phyloP scores from a whole-genome alignment of 2,797 vertebrate genomes.

The Denticeps clupeoides region DNA sequence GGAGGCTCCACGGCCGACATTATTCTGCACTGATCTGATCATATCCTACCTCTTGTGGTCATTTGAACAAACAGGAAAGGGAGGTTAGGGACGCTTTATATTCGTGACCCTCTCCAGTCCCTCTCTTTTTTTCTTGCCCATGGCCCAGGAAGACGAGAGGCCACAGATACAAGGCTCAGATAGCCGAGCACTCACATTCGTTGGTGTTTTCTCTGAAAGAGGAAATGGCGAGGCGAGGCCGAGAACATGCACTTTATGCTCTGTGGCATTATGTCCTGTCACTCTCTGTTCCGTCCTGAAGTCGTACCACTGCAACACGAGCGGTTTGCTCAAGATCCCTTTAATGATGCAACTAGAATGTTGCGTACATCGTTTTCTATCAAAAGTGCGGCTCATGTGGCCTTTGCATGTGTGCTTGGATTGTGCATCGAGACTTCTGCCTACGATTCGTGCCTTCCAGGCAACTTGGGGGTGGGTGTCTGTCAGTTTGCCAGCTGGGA shows the following conservation, averaged over 20 bases:
- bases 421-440: constrained; percentile 5
- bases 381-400: no score
- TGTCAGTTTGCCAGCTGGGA: background rate
- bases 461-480: background rate
- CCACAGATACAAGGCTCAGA: constrained; percentile 15
- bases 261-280: background rate
- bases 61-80: no score
- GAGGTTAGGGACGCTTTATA: no score
- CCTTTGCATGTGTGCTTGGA: constrained; percentile 26
- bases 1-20: no score
- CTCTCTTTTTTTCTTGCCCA: constrained; percentile 17
- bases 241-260: background rate
- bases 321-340: no score
- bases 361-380: no score
- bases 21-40: no score
- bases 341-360: no score
- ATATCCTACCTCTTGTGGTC: no score
- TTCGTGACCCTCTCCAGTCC: constrained; percentile 1
- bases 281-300: background rate
- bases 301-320: no score
- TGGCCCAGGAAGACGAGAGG: constrained; percentile 24
- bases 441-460: background rate
- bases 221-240: constrained; percentile 17
- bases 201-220: constrained; percentile 18
- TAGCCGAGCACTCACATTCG: constrained; percentile 5